Evolutionary conservation across 2,888 invertebrate species (phyloP), one percentile per base, ranked within the genome.

Genomic region (Hyalella azteca): DNA sequence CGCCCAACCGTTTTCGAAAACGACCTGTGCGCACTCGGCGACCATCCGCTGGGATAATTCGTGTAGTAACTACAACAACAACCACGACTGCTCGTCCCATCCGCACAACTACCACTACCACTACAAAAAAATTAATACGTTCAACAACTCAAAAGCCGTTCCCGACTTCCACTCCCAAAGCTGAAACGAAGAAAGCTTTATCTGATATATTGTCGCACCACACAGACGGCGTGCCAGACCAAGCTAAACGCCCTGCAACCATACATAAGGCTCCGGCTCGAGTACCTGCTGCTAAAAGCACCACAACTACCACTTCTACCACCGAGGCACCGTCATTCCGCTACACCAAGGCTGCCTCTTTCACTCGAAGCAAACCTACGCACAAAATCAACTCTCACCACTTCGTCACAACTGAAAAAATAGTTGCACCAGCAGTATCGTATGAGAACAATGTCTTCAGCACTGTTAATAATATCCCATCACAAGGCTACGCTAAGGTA

Each of bases 271-370:
- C 1, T 13, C 26, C 22, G 26, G 29, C 66, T 19, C 32, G 26
- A 36, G 36, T 19, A 4, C 22, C 15, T 29, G 32, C 29, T 3
- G 9, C 79, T 22, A 50, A 39, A 11, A 1, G 3, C 59, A 66
- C 29, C 32, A 29, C 36, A 40, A 26, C 75, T 3, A 41, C 73
- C 13, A 48, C 49, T 11, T 22, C 49, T 4, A 7, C 22, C 5
- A 22, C 78, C n/a, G 66, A 66, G 36, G 66, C 39, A 36, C 66
- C 66, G 7, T 66, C 66, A 36, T 66, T 66, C 29, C 66, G 66
- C 19, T 66, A 66, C 45, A 73, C 77, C 2, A 60, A 77, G 15
- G 19, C 79, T 2, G 45, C 48, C 26, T 3, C 3, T 26, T 4
- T 5, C 36, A 13, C 29, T 5, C 32, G 19, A 19, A 36, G 19